Conservation (phyloP, 2,797 vertebrate genomes). For the Onychomys torridus region DNA sequence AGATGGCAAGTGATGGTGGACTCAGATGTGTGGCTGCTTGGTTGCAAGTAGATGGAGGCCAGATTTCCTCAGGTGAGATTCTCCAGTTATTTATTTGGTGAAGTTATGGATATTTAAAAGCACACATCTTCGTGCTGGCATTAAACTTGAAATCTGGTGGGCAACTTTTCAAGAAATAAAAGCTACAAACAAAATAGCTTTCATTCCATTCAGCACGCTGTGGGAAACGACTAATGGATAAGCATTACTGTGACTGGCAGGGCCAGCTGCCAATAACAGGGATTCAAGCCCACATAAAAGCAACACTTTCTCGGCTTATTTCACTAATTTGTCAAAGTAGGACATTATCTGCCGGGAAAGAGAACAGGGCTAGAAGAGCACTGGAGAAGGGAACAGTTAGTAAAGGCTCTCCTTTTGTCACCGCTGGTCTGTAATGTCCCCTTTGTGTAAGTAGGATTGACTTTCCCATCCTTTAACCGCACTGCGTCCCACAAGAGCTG, state of each 20-base stretch:
- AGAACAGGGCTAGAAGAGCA: constrained; percentile 17
- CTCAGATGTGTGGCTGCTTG: neutral
- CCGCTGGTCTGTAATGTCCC: constrained; percentile 40
- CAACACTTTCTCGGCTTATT: constrained; percentile 73
- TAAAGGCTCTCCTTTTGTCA: constrained; percentile 49
- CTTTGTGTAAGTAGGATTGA: constrained; percentile 56
- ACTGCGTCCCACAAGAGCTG: constrained; percentile 38
- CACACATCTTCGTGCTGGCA: constrained; percentile 56
- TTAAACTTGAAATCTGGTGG: constrained; percentile 73
- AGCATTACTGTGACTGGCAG: constrained; percentile 77
- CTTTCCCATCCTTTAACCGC: constrained; percentile 48
- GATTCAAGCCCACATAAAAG: constrained; percentile 60
- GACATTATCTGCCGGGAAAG: constrained; percentile 61
- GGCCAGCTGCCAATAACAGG: constrained; percentile 73
- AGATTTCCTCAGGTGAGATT: constrained; percentile 56
- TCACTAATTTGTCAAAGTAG: constrained; percentile 75
- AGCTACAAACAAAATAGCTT: constrained; percentile 79
- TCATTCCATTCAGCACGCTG: constrained; percentile 76
- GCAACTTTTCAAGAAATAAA: constrained; percentile 84
- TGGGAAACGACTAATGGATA: constrained; percentile 80
- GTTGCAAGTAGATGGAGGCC: neutral
- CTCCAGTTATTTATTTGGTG: constrained; percentile 61
- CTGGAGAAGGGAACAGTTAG: constrained; percentile 62
- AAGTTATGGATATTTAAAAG: constrained; percentile 77
- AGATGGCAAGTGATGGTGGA: neutral